Conservation (phyloP, 2,888 invertebrate species). For the Pristionchus arcanus region DNA sequence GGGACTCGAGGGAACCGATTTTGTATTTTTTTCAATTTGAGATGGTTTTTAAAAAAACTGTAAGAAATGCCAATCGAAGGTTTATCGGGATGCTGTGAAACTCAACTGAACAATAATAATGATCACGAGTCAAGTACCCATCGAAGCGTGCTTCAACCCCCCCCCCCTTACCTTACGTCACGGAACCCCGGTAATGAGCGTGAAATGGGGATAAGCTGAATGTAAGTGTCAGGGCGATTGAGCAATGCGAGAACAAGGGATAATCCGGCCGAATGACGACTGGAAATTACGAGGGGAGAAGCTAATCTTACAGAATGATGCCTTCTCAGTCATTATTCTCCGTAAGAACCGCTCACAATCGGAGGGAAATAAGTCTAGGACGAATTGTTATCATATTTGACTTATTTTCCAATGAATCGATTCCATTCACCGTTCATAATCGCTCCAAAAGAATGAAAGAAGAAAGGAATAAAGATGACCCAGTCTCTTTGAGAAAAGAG, state of each 20-base stretch:
- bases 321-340: not conserved
- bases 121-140: not conserved
- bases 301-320: constrained; percentile 34
- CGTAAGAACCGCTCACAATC: not conserved
- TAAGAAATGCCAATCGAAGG: not conserved
- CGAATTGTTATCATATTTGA: not conserved
- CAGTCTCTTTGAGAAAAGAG: not conserved
- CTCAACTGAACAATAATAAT: not conserved
- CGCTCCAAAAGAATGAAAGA: not conserved
- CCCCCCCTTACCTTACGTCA: not conserved
- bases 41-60: no score
- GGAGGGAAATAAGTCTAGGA: not conserved
- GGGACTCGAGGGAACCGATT: not conserved
- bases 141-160: not conserved
- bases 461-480: constrained; percentile 23
- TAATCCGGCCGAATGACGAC: not conserved
- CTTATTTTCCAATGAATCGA: not conserved
- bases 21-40: not conserved
- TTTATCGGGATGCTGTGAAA: not conserved
- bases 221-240: constrained; percentile 13
- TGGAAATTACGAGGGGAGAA: not conserved
- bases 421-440: constrained; percentile 16
- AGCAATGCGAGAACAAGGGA: constrained; percentile 19
- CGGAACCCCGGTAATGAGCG: not conserved
- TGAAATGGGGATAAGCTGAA: constrained; percentile 33